Evolutionary conservation across 2,113 vertebrate genomes (phyloP).

Genomic region (Thalassoma bifasciatum): DNA sequence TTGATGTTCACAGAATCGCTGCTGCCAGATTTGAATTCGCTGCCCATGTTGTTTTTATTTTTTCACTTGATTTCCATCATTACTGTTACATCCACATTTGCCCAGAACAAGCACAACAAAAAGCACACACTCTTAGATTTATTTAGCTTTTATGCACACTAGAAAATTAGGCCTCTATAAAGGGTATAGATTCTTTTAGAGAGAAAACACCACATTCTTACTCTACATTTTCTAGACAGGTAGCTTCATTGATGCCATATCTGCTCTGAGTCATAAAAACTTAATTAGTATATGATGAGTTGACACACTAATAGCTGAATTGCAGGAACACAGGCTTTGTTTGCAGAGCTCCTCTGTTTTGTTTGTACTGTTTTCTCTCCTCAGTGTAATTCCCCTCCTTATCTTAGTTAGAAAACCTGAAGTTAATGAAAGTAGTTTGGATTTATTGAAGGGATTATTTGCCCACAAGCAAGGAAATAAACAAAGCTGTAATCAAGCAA

Average conservation of each 20-base stretch:
- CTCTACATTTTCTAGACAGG: not conserved
- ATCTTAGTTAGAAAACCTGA: slow-evolving; percentile 54
- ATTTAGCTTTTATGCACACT: not conserved
- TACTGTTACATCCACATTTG: not conserved
- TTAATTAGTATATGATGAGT: slow-evolving; percentile 24
- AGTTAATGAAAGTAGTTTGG: slow-evolving; percentile 54
- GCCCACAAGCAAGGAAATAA: slow-evolving; percentile 33
- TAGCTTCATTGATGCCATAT: not conserved
- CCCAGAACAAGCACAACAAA: slow-evolving; percentile 14
- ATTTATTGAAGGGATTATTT: slow-evolving; percentile 48
- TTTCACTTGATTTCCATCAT: not conserved
- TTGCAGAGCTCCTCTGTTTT: slow-evolving; percentile 30
- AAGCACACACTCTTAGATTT: not conserved
- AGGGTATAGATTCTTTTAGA: not conserved
- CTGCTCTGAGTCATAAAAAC: slow-evolving; percentile 4
- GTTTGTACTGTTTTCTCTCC: slow-evolving; percentile 52
- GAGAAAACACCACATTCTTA: not conserved
- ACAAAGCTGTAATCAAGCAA: slow-evolving; percentile 36
- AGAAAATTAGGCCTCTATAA: not conserved
- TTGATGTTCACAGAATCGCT: slow-evolving; percentile 8
- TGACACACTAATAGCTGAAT: slow-evolving; percentile 27
- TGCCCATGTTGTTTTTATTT: not conserved
- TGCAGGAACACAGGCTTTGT: slow-evolving; percentile 14
- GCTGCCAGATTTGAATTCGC: slow-evolving; percentile 22
- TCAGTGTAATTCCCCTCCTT: slow-evolving; percentile 44